These are phyloP conservation scores for Cygnus atratus DNA, from an alignment of 2,113 vertebrate genomes.

Conservation along the genomic window DNA sequence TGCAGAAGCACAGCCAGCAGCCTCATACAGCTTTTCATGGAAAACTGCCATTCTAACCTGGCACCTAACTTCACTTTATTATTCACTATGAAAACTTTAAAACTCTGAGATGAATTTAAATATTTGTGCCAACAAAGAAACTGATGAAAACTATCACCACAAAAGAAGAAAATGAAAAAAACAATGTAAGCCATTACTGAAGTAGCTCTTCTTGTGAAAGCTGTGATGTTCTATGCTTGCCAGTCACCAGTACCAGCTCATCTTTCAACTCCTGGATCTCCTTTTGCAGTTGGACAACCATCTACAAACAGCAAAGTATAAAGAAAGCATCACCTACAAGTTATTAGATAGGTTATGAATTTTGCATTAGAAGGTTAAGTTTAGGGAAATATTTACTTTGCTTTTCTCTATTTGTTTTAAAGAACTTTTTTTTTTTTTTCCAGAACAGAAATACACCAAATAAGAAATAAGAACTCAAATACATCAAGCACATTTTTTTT, in stretches of 20 bases:
- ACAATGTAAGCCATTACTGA: conserved; percentile 75
- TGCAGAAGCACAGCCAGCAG: conserved; percentile 58
- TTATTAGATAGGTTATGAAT: not conserved
- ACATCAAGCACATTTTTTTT: not conserved
- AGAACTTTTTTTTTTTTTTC: not conserved
- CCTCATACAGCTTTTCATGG: conserved; percentile 26
- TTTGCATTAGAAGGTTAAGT: not conserved
- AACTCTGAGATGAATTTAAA: conserved; percentile 37
- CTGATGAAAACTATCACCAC: conserved; percentile 9
- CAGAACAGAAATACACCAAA: too few species aligned
- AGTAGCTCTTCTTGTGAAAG: conserved; percentile 84
- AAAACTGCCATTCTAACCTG: conserved; percentile 45
- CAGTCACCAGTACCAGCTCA: conserved; percentile 86
- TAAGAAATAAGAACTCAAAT: not conserved
- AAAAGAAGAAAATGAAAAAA: not conserved
- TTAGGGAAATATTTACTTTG: not conserved
- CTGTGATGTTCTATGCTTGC: conserved; percentile 79
- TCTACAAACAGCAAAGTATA: conserved; percentile 71
- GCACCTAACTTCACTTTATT: conserved; percentile 2
- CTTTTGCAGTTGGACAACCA: conserved; percentile 85
- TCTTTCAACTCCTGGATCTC: conserved; percentile 88
- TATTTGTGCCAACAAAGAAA: conserved; percentile 32
- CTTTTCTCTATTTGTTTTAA: not conserved
- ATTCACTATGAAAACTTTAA: not conserved
- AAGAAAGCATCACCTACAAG: conserved; percentile 20